Percentiles rank a stretch among this genome's conserved stretches.
Evolutionary conservation across 2,113 vertebrate genomes (phyloP).

Genomic region (Gavia stellata): DNA sequence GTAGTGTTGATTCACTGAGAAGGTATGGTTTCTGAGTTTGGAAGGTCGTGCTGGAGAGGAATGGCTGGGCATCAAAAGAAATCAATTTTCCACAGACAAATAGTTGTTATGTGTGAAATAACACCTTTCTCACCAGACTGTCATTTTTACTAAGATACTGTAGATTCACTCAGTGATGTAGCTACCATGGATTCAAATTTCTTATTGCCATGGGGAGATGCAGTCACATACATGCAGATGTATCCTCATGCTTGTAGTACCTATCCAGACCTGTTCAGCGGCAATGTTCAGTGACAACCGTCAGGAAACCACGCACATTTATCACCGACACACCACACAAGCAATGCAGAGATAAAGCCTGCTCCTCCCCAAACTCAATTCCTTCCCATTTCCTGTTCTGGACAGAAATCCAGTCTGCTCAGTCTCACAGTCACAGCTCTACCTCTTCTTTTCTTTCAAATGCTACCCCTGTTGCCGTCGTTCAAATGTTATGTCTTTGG

Average conservation of each 20-base stretch:
- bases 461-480: background rate
- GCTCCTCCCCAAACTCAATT: background rate
- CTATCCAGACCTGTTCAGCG: background rate
- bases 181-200: background rate
- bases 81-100: background rate
- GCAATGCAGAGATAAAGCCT: background rate
- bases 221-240: background rate
- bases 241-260: background rate
- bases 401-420: background rate
- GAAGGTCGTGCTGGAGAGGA: no score
- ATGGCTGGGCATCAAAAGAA: background rate
- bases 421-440: background rate
- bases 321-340: background rate
- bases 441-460: background rate
- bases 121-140: background rate
- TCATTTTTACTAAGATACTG: background rate
- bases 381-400: background rate
- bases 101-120: background rate
- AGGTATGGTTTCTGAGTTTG: no score
- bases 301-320: background rate
- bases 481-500: background rate
- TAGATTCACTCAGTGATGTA: background rate
- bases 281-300: background rate
- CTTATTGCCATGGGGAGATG: background rate
- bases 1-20: no score